phyloP scores from a whole-genome alignment of 2,113 vertebrate species.

The Tragelaphus imberbis region DNA sequence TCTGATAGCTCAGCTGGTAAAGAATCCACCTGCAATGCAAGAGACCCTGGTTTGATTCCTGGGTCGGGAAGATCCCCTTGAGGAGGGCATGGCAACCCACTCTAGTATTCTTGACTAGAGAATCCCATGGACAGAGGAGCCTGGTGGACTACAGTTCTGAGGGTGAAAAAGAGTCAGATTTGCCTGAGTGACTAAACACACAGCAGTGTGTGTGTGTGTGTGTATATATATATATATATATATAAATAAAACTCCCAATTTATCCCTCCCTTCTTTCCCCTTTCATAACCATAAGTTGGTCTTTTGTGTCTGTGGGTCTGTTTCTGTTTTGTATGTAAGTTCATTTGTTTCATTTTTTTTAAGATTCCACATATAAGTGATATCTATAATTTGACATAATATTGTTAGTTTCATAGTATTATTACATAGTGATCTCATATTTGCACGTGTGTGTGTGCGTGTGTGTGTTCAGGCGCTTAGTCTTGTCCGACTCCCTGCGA shows the following conservation, averaged over 20 bases:
- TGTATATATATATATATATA: not conserved
- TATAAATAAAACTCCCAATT: not conserved
- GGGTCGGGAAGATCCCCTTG: not conserved
- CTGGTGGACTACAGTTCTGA: rapidly evolving
- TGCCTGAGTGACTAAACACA: not conserved
- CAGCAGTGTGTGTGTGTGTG: not conserved
- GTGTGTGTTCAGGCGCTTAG: not conserved
- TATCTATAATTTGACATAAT: not conserved
- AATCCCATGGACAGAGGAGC: not conserved
- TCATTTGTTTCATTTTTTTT: not conserved
- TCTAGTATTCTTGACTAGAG: not conserved
- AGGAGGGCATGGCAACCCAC: not conserved
- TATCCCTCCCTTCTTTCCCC: not conserved
- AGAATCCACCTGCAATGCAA: not conserved
- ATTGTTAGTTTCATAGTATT: not conserved
- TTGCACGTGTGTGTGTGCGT: not conserved
- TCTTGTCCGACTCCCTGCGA: not conserved
- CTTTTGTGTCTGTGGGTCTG: not conserved
- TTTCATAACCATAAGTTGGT: not conserved
- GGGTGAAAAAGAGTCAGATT: not conserved
- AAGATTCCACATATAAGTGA: not conserved
- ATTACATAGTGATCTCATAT: not conserved
- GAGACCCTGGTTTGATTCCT: not conserved
- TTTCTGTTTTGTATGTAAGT: not conserved
- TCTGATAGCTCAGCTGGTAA: not conserved